Evolutionary conservation across 2,888 invertebrate species (phyloP), one percentile per base, ranked within the genome.

Genomic region (Tenthredo livida): DNA sequence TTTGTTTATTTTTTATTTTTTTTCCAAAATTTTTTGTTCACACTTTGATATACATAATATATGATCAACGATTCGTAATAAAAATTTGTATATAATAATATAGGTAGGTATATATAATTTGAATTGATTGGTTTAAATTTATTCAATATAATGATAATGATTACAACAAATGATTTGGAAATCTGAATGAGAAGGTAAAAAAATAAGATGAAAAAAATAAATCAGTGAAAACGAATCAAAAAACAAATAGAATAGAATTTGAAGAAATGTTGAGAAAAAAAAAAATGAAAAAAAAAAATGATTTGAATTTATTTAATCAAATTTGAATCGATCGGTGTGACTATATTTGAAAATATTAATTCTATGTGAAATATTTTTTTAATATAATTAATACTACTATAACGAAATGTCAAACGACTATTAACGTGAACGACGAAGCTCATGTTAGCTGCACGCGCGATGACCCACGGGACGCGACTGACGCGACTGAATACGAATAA

Each of bases 381-480:
- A 33, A 67, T 29, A 33, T n/a, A n/a, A n/a, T 33, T 33, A 5
- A 5, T 29, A 25, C 25, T 61, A 61, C 29, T 73, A 43, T 47
- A 47, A 47, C 43, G 72, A 77, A 75, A 54, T 77, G 77, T 77
- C 77, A 77, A 17, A 17, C 58, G 58, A 78, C 37, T 29, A 75
- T 47, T 33, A 54, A 33, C 33, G 58, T 50, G 25, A 47, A 50
- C 58, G 43, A 40, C 82, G 82, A 83, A n/a, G 65, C 67, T 50
- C 83, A 70, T 83, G 83, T 65, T 65, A 83, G 83, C 83, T 70
- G 65, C 83, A 70, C 83, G 47, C 83, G 83, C 83, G 83, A 83
- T 70, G 83, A 65, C 43, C 83, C 67, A 47, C 83, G 83, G 83
- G 83, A 83, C 67, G 83, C 83, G 83, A 83, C 83, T 83, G 83